Evolutionary conservation across 2,888 invertebrate genomes (phyloP), one percentile per base, ranked within the genome.

Genomic region (Enoplolaimus lenunculus): DNA sequence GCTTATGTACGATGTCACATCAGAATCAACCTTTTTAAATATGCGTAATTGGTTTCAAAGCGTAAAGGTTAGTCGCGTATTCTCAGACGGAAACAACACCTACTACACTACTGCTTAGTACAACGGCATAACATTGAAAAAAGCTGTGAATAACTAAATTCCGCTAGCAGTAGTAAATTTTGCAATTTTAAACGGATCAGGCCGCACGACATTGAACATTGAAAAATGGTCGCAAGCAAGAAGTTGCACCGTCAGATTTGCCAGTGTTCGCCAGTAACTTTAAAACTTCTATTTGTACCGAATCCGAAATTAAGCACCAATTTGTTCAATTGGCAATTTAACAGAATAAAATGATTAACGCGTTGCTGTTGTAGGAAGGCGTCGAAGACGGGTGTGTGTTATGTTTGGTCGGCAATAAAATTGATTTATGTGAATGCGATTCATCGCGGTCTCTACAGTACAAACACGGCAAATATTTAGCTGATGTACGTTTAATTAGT

Each of bases 1-100:
- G 30, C 76, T 85, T 60, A 83, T 85, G 81, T 85, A 85, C 77
- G 85, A 85, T 75, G 82, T 85, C 29, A 85, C 84, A 0, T 82
- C 82, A 1, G 85, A 85, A 72, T 77, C 79, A 33, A 82, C 84
- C 0, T 85, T 84, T 74, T 78, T 81, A 33, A 84, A 83, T 76
- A 81, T 85, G 21, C 77, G 83, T n/a, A 81, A 82, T 74, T 85
- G 85, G 85, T 81, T 84, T 76, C 73, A 75, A 28, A 81, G 80
- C 73, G 80, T 84, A 21, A 76, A 80, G 78, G 82, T 82, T 72
- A n/a, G n/a, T n/a, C n/a, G n/a, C n/a, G n/a, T n/a, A n/a, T n/a
- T 70, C 34, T 29, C n/a, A n/a, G n/a, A n/a, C n/a, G 29, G 26
- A 28, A 59, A 1, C 64, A n/a, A n/a, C 28, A 34, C 16, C 1